These are phyloP conservation scores for Dromaius novaehollandiae DNA, from an alignment of 2,113 vertebrate genomes.

Conservation along the genomic window DNA sequence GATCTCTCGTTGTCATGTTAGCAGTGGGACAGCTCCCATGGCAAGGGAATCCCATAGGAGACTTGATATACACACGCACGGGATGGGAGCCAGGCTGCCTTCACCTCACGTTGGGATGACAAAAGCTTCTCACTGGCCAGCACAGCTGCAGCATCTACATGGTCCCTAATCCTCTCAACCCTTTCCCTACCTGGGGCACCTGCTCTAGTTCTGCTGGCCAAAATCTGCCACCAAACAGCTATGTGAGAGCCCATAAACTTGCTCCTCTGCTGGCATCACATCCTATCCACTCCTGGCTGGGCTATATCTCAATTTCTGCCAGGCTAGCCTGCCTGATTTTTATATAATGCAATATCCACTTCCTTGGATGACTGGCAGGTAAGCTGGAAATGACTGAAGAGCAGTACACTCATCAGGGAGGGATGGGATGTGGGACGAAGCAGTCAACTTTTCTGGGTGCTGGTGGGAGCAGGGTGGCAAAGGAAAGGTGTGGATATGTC, in stretches of 20 bases:
- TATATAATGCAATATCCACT: neutral
- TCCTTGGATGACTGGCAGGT: fast-evolving
- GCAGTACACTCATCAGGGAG: neutral
- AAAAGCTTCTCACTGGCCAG: neutral
- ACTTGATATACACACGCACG: neutral
- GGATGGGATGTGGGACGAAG: fast-evolving
- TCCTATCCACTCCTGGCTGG: neutral
- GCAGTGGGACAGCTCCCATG: neutral
- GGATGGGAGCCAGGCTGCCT: neutral
- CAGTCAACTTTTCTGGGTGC: neutral
- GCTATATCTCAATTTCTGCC: neutral
- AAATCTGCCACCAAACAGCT: neutral
- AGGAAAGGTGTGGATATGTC: neutral
- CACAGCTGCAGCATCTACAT: neutral
- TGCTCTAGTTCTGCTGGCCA: neutral
- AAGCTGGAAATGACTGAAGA: neutral
- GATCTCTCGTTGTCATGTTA: neutral
- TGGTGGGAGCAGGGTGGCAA: fast-evolving
- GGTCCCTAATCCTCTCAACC: neutral
- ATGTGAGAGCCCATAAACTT: neutral
- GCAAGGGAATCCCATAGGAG: neutral
- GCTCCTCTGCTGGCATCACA: neutral
- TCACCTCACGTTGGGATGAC: neutral
- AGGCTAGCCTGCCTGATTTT: neutral
- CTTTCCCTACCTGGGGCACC: fast-evolving